Evolutionary conservation across 2,888 invertebrate species (phyloP).

Genomic region (Alsophila aescularia): DNA sequence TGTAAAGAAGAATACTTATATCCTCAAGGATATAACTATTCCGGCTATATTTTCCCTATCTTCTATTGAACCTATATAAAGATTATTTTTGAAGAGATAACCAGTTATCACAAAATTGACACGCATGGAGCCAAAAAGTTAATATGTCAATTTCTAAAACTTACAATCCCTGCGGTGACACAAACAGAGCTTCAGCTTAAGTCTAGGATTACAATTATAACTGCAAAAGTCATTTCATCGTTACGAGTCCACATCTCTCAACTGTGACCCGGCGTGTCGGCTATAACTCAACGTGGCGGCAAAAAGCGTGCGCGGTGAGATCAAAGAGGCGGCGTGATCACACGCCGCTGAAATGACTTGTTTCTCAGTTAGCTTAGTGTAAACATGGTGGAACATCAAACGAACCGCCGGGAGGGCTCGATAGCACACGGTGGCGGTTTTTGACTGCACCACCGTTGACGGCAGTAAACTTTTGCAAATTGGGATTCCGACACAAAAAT

Average conservation of each 20-base stretch:
- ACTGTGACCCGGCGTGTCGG: conserved; percentile 37
- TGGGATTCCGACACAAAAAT: neutral
- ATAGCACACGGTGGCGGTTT: conserved; percentile 11
- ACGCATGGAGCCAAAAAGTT: neutral
- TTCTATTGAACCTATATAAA: no score
- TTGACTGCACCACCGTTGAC: neutral
- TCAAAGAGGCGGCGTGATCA: conserved; percentile 70
- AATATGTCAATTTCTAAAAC: neutral
- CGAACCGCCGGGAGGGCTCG: conserved; percentile 53
- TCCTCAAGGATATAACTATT: no score
- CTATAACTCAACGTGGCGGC: conserved; percentile 44
- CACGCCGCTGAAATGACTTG: conserved; percentile 76
- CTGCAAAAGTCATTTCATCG: conserved; percentile 9
- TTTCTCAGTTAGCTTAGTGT: conserved; percentile 81
- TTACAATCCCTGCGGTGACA: neutral
- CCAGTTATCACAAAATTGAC: no score
- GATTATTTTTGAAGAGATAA: no score
- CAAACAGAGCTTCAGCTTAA: neutral
- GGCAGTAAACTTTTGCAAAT: conserved; percentile 1
- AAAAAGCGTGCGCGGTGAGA: conserved; percentile 69
- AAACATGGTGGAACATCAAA: conserved; percentile 81
- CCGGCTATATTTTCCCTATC: no score
- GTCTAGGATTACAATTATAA: neutral
- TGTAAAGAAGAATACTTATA: no score
- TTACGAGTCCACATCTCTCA: conserved; percentile 5